Evolutionary conservation across 2,797 vertebrate species (phyloP).

Genomic region (Alca torda): DNA sequence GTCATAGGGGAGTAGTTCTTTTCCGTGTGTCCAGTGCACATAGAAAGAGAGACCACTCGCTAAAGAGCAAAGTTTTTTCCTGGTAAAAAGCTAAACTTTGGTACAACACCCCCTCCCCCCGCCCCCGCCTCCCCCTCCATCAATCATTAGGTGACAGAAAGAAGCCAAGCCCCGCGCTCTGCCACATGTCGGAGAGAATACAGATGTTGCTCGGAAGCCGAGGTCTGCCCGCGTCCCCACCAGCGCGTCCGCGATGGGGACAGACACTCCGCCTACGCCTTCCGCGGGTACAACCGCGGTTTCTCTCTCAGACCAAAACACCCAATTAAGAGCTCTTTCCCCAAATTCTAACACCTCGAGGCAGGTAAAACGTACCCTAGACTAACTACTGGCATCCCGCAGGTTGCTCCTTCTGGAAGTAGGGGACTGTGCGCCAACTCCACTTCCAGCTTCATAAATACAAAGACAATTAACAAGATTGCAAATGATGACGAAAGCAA

Average conservation of each 20-base stretch:
- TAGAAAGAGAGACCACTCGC: neutral
- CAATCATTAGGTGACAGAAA: constrained; percentile 2
- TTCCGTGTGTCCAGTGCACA: neutral
- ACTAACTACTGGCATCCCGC: neutral
- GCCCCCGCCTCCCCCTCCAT: neutral
- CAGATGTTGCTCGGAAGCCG: constrained; percentile 17
- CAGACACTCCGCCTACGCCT: neutral
- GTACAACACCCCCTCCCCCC: neutral
- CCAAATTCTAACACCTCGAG: neutral
- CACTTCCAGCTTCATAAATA: neutral
- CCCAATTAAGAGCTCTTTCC: neutral
- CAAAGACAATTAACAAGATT: neutral
- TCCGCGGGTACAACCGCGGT: neutral
- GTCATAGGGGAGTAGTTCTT: accelerated
- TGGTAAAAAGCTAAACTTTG: neutral
- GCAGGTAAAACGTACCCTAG: neutral
- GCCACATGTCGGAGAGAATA: neutral
- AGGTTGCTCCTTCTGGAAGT: neutral
- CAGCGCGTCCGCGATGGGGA: neutral
- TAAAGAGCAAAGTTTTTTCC: neutral
- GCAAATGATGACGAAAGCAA: neutral
- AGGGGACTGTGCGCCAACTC: neutral
- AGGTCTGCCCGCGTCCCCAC: neutral
- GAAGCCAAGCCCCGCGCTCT: neutral
- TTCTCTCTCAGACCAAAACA: constrained; percentile 12